Base-by-base conservation (phyloP, 2,797 vertebrate genomes). In the Paguma larvata region DNA sequence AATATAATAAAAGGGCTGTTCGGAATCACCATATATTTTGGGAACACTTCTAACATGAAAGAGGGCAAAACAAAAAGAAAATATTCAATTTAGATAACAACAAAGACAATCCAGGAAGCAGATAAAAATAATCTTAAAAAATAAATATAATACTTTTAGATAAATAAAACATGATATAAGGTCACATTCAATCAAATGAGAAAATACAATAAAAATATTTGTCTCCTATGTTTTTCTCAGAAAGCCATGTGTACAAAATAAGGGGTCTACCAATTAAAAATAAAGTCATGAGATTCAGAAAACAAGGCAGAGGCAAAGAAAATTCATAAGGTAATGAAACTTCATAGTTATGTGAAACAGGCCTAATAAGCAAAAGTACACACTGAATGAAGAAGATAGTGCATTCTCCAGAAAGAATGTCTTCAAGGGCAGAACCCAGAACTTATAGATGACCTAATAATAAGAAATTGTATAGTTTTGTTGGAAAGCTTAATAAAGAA, bases 221-320 rank as follows among this genome's bases (percentile, higher is more conserved):
- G 72, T 0, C n/a, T 93, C 41, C 44, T 32, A 38, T 38, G 59
- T 32, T 93, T 83, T 80, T 27, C 63, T 67, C 68, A 82, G 38
- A 85, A 96, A 96, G 14, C 51, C 79, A 38, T 32, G 8, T 59
- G 82, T 77, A 27, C 25, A 79, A 96, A 93, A 48, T 38, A 80
- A 92, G 23, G 16, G 41, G n/a, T 21, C 84, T 46, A 10, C 13
- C 94, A 95, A 62, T 46, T 9, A 13, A n/a, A 78, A 90, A 46
- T 51, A 90, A 78, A 75, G 30, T 65, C 38, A 27, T 30, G 53
- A 80, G 53, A 44, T 70, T 34, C 83, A 59, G 21, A 46, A 85
- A 41, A 70, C 44, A 91, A 72, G 34, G 38, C n/a, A 85, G 51
- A 88, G 19, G 12, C 27, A 95, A 89, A 68, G 77, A 70, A 79